A percentile compares a stretch with the other conserved stretches of the same genome.
Evolutionary conservation across 2,797 vertebrate species (phyloP).

Genomic region (Rallus crepitans): DNA sequence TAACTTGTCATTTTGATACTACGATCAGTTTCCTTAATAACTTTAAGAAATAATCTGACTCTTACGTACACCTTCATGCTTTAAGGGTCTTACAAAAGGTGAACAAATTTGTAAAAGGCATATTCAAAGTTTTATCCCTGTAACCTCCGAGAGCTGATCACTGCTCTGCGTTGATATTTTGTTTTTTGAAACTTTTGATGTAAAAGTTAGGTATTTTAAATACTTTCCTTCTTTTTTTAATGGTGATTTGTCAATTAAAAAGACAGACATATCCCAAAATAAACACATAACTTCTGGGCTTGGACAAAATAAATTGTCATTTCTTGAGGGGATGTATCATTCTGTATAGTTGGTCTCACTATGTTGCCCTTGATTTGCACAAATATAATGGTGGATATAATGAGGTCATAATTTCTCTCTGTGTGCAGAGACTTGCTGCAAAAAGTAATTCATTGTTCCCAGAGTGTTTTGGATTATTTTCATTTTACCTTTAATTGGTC

Average conservation of each 20-base stretch:
- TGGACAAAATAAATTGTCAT: neutral
- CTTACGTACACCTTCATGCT: neutral
- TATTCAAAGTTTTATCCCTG: neutral
- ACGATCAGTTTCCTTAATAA: neutral
- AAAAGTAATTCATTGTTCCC: neutral
- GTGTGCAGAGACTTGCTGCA: neutral
- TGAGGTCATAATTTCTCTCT: neutral
- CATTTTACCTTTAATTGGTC: neutral
- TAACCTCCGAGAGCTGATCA: neutral
- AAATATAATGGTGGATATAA: neutral
- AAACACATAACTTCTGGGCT: neutral
- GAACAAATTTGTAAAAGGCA: neutral
- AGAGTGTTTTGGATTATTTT: no score
- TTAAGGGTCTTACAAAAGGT: neutral
- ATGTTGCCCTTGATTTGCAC: neutral
- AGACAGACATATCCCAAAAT: neutral
- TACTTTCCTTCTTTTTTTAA: neutral
- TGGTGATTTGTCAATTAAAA: neutral
- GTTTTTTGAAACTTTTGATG: neutral
- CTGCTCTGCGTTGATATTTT: neutral
- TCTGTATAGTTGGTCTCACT: neutral
- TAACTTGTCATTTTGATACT: neutral
- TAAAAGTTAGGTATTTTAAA: neutral
- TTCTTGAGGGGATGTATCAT: neutral
- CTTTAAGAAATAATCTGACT: neutral